Evolutionary conservation across 2,888 invertebrate genomes (phyloP).

Genomic region (Zelleria hepariella): DNA sequence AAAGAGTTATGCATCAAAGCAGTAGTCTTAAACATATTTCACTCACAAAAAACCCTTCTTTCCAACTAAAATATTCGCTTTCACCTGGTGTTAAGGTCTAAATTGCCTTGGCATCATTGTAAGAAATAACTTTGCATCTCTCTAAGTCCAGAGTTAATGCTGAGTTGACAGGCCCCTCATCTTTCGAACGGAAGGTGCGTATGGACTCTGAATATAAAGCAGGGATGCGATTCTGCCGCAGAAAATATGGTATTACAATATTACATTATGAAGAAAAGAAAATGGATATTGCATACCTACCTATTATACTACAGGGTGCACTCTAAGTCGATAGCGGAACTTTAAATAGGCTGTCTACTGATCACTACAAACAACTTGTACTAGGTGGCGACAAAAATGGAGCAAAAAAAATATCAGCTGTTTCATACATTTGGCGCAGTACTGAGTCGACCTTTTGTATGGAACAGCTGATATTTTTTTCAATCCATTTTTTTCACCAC

Average conservation of each 20-base stretch:
- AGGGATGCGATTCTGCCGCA: background rate
- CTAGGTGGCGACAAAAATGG: background rate
- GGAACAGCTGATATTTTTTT: too few relatives aligned
- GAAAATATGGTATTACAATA: background rate
- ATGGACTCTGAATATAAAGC: conserved; percentile 8
- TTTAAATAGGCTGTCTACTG: too few relatives aligned
- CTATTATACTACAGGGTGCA: too few relatives aligned
- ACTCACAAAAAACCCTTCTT: background rate
- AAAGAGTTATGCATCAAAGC: background rate
- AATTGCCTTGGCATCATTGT: background rate
- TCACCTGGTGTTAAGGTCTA: background rate
- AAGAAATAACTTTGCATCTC: background rate
- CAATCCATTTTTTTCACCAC: too few relatives aligned
- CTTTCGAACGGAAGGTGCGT: background rate
- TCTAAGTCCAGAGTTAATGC: conserved; percentile 6
- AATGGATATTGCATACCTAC: too few relatives aligned
- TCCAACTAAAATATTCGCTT: background rate
- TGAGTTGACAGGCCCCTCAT: conserved; percentile 5
- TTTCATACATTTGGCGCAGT: too few relatives aligned
- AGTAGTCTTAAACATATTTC: background rate
- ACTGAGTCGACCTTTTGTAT: too few relatives aligned
- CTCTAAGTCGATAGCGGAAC: too few relatives aligned
- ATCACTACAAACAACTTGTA: too few relatives aligned
- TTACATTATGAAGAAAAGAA: too few relatives aligned
- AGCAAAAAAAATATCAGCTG: background rate